These are phyloP conservation scores for Sitta carolinensis DNA, from an alignment of 2,797 vertebrate genomes.

Conservation along the genomic window DNA sequence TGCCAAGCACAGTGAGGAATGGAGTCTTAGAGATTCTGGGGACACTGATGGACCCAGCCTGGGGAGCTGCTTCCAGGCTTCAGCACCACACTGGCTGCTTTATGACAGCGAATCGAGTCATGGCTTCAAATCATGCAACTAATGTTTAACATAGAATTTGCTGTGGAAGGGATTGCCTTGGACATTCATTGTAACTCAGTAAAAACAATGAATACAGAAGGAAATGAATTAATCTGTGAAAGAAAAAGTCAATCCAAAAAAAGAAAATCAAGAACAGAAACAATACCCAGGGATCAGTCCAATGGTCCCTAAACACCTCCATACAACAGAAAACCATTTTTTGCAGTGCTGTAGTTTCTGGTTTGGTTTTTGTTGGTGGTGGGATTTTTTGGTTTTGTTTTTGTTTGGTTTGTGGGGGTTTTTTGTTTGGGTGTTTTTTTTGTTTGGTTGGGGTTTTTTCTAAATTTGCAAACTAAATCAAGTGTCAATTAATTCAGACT, in stretches of 20 bases:
- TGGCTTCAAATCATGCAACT: neutral
- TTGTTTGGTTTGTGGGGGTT: neutral
- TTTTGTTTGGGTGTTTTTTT: accelerated
- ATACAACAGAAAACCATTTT: neutral
- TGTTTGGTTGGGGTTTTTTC: neutral
- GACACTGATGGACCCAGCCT: neutral
- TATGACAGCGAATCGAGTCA: neutral
- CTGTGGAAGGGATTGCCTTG: neutral
- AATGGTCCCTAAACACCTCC: neutral
- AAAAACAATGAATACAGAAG: neutral
- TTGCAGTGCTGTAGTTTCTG: neutral
- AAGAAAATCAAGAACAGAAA: neutral
- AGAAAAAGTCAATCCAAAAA: neutral
- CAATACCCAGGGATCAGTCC: neutral
- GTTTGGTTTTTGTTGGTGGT: neutral
- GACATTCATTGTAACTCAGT: neutral
- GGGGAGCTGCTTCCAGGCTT: neutral
- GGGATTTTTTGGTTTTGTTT: too few species aligned
- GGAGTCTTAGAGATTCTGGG: neutral
- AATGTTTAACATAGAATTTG: neutral
- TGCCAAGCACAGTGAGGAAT: neutral
- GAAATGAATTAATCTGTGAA: neutral
- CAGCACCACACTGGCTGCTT: neutral
- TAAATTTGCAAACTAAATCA: neutral
- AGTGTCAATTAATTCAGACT: neutral